Base-by-base conservation (phyloP, 37 sponge, comb jelly and placozoan species). In the Petrosia ficiformis region DNA sequence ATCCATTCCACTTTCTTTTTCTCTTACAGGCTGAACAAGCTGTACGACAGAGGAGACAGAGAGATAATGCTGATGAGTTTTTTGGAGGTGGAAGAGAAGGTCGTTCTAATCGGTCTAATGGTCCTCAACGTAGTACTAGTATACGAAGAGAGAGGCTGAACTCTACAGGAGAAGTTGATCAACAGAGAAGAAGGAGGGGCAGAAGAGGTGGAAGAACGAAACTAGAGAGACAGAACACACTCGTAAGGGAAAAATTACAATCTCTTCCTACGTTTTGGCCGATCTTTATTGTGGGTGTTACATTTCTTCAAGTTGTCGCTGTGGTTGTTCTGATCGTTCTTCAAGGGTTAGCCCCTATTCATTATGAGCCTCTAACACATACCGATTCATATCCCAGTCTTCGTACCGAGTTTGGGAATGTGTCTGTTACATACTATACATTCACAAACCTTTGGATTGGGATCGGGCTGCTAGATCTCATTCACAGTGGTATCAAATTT, bases 231-330 rank as follows among this genome's bases (percentile, higher is more conserved):
- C 92, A 91, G 80, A 83, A 80, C 74, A 83, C 87, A 0, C 44
- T 83, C 19, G 76, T 91, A 2, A 78, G 84, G 3, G 58, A 67
- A 5, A 69, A 91, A 59, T 83, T 91, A 67, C 87, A 89, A 64
- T 91, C 93, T 36, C 87, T 96, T 32, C 96, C 96, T 1, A 79
- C 93, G 54, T 97, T 97, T 80, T 85, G 70, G 69, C 98, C 98
- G 11, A 69, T 85, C 59, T 97, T 91, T 82, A 93, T 88, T 32
- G 37, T 91, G 19, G 73, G 88, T n/a, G 72, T 97, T 34, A 80
- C 80, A 24, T 6, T 91, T 4, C 72, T 76, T 24, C 92, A 97
- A 66, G 59, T 87, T 30, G 72, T 90, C 3, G 80, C 78, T 29
- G 61, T 71, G 19, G 59, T 79, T 25, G 87, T 85, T 16, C 67